Evolutionary conservation across 2,888 invertebrate species (phyloP), one percentile per base, ranked within the genome.

Genomic region (Leptinotarsa rubiginosa): DNA sequence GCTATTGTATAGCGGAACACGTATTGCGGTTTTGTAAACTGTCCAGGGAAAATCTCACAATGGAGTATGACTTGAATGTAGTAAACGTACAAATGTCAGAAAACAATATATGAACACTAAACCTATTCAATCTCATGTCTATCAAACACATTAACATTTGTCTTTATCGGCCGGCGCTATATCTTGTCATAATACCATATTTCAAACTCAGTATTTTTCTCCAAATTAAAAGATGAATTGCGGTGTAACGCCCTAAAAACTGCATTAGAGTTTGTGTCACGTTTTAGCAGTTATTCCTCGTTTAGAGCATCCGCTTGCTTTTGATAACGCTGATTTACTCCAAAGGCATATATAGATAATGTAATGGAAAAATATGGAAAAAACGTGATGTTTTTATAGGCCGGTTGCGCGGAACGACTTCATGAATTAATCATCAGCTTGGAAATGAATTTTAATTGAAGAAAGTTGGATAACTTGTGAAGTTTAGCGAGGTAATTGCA

Each of bases 271-370:
- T 81, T 85, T 80, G 81, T 81, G 84, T 86, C 88, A 88, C 88
- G 88, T 87, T 77, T 70, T 72, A 81, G 85, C 86, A 84, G 87
- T 88, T 88, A 88, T 86, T 88, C 84, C 87, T 88, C 88, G 87
- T 88, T 88, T 87, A 85, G 75, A 74, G 75, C 76, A 77, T 77
- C 75, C 79, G 78, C 72, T 77, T 72, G 80, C 79, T 80, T 82
- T 81, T 85, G 87, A 87, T 87, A 87, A 87, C 87, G 84, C 85
- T 87, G 87, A 87, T 87, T 87, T 87, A 87, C 87, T 87, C 84
- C 84, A 75, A 81, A 79, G 84, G 84, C 85, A 87, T 85, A 86
- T 87, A 87, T 87, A 87, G 87, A 87, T 87, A 87, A 87, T 87
- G 86, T 87, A 87, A 87, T 87, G 87, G 87, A 87, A 87, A 87